Base-by-base conservation (phyloP, 2,888 invertebrate genomes). In the Ichneumon xanthorius region DNA sequence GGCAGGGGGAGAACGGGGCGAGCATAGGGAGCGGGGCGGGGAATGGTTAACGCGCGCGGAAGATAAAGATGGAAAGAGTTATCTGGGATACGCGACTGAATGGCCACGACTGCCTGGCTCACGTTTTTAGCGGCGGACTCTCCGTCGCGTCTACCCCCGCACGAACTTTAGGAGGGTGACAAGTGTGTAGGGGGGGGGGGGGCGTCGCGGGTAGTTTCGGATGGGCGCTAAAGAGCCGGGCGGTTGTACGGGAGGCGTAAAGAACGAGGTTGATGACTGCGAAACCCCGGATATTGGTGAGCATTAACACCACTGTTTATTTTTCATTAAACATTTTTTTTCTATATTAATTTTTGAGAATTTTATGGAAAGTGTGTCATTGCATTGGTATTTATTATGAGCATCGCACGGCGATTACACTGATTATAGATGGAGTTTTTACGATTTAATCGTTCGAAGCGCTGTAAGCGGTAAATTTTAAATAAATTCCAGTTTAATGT, bases 91-190 rank as follows among this genome's bases (percentile, higher is more conserved):
- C 65, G 65, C 72, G 82, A 71, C 48, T 76, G 79, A 82, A 85
- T 75, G 70, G 75, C 40, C 79, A 50, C 63, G 70, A 71, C 70
- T 82, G 75, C 78, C 82, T 75, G 65, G 70, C 79, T 84, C 80
- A 79, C 70, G 75, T 67, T 77, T 50, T 14, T 45, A 79, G 63
- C 50, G 30, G 48, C 40, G 48, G 19, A 40, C 40, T 22, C 19
- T 67, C 37, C 9, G 19, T 4, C 22, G 9, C 65, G 50, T 37
- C 76, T 48, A 22, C 40, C 40, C 16, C 19, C 9, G 7, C 77
- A 6, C 4, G 45, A 80, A 37, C 40, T 48, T 26, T 40, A 9
- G 11, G 76, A 67, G 76, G 71, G 76, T 72, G 76, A 76, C 63
- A 80, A 84, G 80, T 80, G 50, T 73, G 67, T 53, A 30, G 55